Base-by-base conservation (phyloP, 2,113 vertebrate species). In the Centropus bengalensis region DNA sequence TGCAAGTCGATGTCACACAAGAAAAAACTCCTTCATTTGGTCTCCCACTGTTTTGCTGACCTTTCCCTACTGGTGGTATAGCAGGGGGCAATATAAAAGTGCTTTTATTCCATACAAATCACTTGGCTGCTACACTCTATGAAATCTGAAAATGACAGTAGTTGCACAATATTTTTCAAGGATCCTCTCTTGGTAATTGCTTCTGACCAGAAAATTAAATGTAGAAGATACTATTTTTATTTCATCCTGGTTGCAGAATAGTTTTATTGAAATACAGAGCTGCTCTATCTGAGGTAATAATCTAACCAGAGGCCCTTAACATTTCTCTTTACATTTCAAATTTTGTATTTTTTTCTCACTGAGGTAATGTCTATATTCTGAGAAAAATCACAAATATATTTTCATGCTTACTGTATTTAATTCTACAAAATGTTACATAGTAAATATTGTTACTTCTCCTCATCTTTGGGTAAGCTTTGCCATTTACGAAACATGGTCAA, bases 31-130 rank as follows among this genome's bases (percentile, higher is more conserved):
- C 90, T 94, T 97, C 92, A 96, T 97, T 98, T 97, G 83, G 22
- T 91, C 89, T 94, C 95, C 91, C n/a, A 86, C 88, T 88, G 95
- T 91, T 97, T 96, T 93, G 83, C 82, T 98, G 94, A 95, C 97
- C 96, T 97, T 96, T 97, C 58, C 47, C 54, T 62, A 88, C 30
- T 91, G 93, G 47, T 89, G 17, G 15, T 82, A 54, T 95, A 96
- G 95, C 91, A 94, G 96, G 86, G 96, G 86, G 86, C 73, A 91
- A 91, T 95, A 96, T 52, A 91, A 97, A 97, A 97, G 68, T 88
- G 75, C 30, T 94, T 88, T 93, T 96, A 96, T 96, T 95, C 78
- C 89, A 80, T 82, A 93, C 71, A 93, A 97, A 91, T 59, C 56
- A 30, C 55, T 97, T 95, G 90, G 66, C 59, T 84, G 91, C 64